phyloP scores from a whole-genome alignment of 2,797 vertebrate species.

The Thripadectes ignobilis region DNA sequence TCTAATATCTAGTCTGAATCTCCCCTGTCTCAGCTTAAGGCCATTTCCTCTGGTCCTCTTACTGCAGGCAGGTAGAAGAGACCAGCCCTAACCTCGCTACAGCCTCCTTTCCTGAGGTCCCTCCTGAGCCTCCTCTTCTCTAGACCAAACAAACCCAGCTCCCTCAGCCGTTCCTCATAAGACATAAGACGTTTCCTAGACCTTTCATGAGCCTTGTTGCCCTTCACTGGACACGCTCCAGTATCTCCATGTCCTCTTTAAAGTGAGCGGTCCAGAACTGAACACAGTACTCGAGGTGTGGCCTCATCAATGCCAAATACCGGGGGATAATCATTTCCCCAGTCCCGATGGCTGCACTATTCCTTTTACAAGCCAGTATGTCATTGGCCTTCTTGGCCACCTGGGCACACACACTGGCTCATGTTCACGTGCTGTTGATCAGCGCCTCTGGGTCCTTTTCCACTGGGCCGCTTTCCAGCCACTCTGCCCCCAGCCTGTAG shows the following conservation, averaged over 20 bases:
- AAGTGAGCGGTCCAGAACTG: background rate
- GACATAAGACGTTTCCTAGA: background rate
- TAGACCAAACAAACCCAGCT: background rate
- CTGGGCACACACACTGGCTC: background rate
- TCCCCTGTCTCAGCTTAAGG: background rate
- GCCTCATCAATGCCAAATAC: background rate
- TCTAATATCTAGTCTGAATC: background rate
- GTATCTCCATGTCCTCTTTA: background rate
- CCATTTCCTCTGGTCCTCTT: background rate
- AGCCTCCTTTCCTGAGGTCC: background rate
- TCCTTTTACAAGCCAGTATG: background rate
- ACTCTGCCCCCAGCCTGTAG: background rate
- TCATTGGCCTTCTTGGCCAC: background rate
- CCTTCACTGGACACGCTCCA: background rate
- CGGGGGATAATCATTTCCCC: background rate
- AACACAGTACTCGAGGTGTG: background rate
- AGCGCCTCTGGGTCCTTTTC: background rate
- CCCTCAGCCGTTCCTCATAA: background rate
- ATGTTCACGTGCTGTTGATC: background rate
- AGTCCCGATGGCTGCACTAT: background rate
- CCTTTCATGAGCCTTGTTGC: background rate
- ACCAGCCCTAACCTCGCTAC: background rate
- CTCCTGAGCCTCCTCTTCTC: background rate
- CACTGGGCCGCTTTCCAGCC: background rate
- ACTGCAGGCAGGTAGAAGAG: fast-evolving